Conservation (phyloP, 2,888 invertebrate species). For the Desoria tigrina region DNA sequence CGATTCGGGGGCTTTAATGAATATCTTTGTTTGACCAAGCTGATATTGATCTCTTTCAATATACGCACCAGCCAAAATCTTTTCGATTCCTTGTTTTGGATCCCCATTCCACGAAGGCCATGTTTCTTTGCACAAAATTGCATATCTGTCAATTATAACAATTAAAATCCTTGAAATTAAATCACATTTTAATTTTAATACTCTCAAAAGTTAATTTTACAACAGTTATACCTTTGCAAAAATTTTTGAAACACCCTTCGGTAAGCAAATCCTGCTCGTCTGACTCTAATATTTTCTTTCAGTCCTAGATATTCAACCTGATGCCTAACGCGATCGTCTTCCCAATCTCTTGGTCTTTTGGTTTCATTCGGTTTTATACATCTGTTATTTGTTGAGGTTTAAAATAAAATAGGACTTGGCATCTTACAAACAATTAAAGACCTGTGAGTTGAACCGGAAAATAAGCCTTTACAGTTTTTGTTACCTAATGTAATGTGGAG, state of each 20-base stretch:
- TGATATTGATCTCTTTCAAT: slow-evolving; percentile 67
- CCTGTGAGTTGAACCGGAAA: not conserved
- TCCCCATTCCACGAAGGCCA: slow-evolving; percentile 65
- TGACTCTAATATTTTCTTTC: slow-evolving; percentile 68
- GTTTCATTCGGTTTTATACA: slow-evolving; percentile 73
- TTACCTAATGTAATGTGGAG: slow-evolving; percentile 67
- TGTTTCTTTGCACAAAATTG: slow-evolving; percentile 66
- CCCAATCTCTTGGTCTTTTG: slow-evolving; percentile 67
- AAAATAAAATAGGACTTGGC: slow-evolving; percentile 12
- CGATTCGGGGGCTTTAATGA: slow-evolving; percentile 68
- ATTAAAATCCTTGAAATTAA: no score
- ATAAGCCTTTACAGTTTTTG: not conserved
- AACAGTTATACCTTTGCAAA: slow-evolving; percentile 60
- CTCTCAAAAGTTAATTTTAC: not conserved
- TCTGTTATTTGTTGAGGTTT: no score
- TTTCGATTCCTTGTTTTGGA: slow-evolving; percentile 62
- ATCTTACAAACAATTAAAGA: not conserved
- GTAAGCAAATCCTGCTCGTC: slow-evolving; percentile 70
- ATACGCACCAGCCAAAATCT: slow-evolving; percentile 63
- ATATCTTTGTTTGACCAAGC: slow-evolving; percentile 67
- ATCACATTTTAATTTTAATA: not conserved
- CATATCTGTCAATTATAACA: slow-evolving; percentile 60
- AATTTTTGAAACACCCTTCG: slow-evolving; percentile 65
- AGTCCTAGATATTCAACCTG: slow-evolving; percentile 70
- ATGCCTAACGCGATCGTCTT: slow-evolving; percentile 66